These are phyloP conservation scores for Spodoptera littoralis DNA, from an alignment of 2,888 invertebrate species.

Conservation along the genomic window DNA sequence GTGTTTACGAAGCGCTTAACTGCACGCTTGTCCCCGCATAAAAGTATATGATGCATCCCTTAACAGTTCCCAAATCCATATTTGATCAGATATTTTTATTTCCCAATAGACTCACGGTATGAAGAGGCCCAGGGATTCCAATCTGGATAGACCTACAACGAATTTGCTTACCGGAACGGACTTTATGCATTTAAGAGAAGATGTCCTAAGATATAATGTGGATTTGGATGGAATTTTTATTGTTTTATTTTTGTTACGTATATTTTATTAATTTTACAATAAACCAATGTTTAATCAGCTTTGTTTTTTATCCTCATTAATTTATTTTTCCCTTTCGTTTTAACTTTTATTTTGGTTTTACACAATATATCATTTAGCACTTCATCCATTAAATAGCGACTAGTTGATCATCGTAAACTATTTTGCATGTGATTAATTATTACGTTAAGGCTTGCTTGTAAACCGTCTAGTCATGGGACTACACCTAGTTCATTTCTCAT, in stretches of 20 bases:
- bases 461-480: not conserved
- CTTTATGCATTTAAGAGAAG: conserved; percentile 83
- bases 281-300: conserved; percentile 77
- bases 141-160: conserved; percentile 66
- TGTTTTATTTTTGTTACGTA: conserved; percentile 69
- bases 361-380: not conserved
- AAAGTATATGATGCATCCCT: conserved; percentile 44
- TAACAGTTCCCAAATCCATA: conserved; percentile 80
- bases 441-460: too few relatives aligned
- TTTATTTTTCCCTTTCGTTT: conserved; percentile 25
- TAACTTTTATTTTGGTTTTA: conserved; percentile 4
- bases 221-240: conserved; percentile 78
- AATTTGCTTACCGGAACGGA: conserved; percentile 68
- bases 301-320: conserved; percentile 63
- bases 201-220: conserved; percentile 72
- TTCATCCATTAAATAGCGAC: not conserved
- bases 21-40: conserved; percentile 48
- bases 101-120: conserved; percentile 86
- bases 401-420: not conserved
- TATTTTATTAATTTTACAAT: conserved; percentile 69
- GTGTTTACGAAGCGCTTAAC: conserved; percentile 33
- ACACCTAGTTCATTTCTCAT: not conserved
- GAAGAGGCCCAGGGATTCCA: conserved; percentile 74
- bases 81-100: conserved; percentile 80
- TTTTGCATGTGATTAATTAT: conserved; percentile 16